phyloP scores from a whole-genome alignment of 2,113 vertebrate species.

The Poeciliopsis turrubarensis region DNA sequence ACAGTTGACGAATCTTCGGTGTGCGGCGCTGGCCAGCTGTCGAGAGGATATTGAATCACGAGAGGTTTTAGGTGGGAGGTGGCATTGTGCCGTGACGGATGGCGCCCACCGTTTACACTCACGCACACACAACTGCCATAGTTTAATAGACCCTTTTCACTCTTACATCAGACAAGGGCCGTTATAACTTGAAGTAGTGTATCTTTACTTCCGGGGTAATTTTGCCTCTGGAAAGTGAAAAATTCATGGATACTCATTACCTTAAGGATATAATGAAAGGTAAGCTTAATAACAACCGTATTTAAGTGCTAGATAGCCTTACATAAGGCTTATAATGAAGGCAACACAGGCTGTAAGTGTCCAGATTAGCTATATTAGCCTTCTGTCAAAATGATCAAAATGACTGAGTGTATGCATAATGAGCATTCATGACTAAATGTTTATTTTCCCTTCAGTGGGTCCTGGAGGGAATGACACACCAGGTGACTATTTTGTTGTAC shows the following conservation, averaged over 20 bases:
- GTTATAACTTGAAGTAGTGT: too few relatives aligned
- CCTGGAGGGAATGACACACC: background rate
- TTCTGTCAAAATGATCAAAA: background rate
- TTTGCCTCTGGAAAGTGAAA: too few relatives aligned
- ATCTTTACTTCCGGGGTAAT: too few relatives aligned
- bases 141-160: conserved; percentile 23
- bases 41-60: conserved; percentile 68
- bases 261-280: too few relatives aligned
- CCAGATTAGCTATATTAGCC: background rate
- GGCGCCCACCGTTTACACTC: conserved; percentile 46
- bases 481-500: too few relatives aligned
- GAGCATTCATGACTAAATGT: background rate
- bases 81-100: conserved; percentile 51
- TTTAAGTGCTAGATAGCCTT: background rate
- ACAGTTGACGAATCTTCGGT: conserved; percentile 26
- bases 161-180: too few relatives aligned
- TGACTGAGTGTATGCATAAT: background rate
- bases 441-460: background rate
- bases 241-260: too few relatives aligned
- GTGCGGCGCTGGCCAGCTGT: conserved; percentile 47
- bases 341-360: background rate
- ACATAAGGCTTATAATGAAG: background rate
- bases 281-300: too few relatives aligned
- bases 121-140: background rate
- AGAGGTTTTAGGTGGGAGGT: conserved; percentile 56